Percentiles rank a stretch among this genome's conserved stretches.
phyloP scores from a whole-genome alignment of 2,888 invertebrate genomes.

The Stenichneumon culpator region DNA sequence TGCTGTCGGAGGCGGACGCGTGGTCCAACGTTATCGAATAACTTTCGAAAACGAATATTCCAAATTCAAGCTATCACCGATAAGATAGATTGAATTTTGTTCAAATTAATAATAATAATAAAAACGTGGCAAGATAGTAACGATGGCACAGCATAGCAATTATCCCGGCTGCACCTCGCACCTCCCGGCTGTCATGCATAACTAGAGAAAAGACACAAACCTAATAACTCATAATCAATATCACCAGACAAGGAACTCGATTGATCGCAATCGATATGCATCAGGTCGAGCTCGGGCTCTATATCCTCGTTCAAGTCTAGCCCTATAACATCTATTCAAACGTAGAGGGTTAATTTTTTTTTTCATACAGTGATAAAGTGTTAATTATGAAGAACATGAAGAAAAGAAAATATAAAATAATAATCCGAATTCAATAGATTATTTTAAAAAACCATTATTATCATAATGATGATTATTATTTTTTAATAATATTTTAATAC shows the following conservation, averaged over 20 bases:
- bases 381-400: slow-evolving; percentile 3
- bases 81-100: slow-evolving; percentile 39
- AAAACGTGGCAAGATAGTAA: slow-evolving; percentile 51
- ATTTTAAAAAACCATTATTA: background rate
- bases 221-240: slow-evolving; percentile 69
- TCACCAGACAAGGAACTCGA: slow-evolving; percentile 66
- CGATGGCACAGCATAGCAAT: slow-evolving; percentile 60
- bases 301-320: slow-evolving; percentile 72
- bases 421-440: background rate
- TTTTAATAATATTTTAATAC: slow-evolving; percentile 5
- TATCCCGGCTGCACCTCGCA: slow-evolving; percentile 60
- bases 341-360: slow-evolving; percentile 42
- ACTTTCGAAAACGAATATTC: slow-evolving; percentile 27
- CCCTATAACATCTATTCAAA: slow-evolving; percentile 73
- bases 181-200: slow-evolving; percentile 60
- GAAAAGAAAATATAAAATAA: background rate
- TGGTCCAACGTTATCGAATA: slow-evolving; percentile 18
- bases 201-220: slow-evolving; percentile 71
- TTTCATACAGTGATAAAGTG: slow-evolving; percentile 3
- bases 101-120: background rate
- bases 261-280: slow-evolving; percentile 70
- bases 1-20: slow-evolving; percentile 2
- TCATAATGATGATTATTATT: background rate
- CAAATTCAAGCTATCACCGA: slow-evolving; percentile 41
- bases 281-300: slow-evolving; percentile 68